Evolutionary conservation across 1,140 invertebrate species (phyloP).

Genomic region (Andricus grossulariae): DNA sequence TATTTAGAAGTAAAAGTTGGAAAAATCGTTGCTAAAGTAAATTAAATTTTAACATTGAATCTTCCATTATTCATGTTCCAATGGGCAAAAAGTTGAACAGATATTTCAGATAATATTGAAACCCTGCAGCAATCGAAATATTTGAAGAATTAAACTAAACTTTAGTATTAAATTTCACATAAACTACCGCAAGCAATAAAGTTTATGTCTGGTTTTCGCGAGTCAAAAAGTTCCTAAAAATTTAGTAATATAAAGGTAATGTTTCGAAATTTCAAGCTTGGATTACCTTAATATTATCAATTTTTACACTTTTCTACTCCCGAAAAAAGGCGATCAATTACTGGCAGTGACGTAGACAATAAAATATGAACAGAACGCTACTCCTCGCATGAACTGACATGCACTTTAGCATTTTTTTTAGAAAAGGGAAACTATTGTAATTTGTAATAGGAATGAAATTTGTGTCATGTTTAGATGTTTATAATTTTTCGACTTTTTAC

Average conservation of each 20-base stretch:
- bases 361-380: constrained; percentile 28
- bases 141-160: neutral
- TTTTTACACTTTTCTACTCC: too few species aligned
- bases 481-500: neutral
- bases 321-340: neutral
- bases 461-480: neutral
- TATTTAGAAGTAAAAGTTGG: too few species aligned
- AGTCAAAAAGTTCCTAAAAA: too few species aligned
- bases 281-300: too few species aligned
- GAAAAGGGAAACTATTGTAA: constrained; percentile 13
- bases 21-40: too few species aligned
- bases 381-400: constrained; percentile 72
- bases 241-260: too few species aligned
- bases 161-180: neutral
- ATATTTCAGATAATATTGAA: neutral
- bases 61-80: too few species aligned
- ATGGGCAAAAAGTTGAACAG: too few species aligned
- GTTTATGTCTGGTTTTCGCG: too few species aligned
- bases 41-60: too few species aligned
- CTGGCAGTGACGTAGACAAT: neutral
- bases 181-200: too few species aligned
- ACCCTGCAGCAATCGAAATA: neutral
- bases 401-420: constrained; percentile 54
- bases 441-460: neutral
- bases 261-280: too few species aligned